Conservation (phyloP, 2,113 vertebrate species). For the Peromyscus maniculatus region DNA sequence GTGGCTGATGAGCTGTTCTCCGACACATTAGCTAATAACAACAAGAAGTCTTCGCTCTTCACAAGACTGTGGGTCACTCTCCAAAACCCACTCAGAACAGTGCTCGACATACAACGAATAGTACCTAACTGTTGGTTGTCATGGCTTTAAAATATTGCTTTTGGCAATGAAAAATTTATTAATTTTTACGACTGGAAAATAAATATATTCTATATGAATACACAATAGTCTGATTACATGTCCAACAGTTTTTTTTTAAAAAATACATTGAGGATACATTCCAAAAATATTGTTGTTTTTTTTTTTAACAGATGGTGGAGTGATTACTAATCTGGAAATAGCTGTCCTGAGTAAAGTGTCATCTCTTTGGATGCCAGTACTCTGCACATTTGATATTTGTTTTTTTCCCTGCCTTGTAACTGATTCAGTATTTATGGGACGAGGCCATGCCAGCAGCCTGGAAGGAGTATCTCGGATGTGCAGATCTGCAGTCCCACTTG, state of each 20-base stretch:
- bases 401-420: not conserved
- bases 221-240: not conserved
- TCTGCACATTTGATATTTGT: not conserved
- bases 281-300: not conserved
- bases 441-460: not conserved
- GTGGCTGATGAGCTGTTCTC: not conserved
- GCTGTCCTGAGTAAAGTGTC: not conserved
- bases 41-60: not conserved
- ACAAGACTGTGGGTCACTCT: not conserved
- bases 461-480: not conserved
- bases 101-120: not conserved
- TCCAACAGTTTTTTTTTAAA: slow-evolving; percentile 1
- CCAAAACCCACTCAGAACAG: not conserved
- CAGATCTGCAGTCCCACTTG: not conserved
- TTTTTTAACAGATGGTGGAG: not conserved
- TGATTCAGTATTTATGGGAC: not conserved
- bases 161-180: not conserved
- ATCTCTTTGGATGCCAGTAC: too few relatives aligned
- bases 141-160: slow-evolving; percentile 20
- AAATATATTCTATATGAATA: not conserved
- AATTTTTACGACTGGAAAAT: not conserved
- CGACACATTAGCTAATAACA: not conserved
- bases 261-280: not conserved
- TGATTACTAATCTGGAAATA: not conserved
- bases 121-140: not conserved